Evolutionary conservation across 2,888 invertebrate species (phyloP).

Genomic region (Choristoneura rosaceana): DNA sequence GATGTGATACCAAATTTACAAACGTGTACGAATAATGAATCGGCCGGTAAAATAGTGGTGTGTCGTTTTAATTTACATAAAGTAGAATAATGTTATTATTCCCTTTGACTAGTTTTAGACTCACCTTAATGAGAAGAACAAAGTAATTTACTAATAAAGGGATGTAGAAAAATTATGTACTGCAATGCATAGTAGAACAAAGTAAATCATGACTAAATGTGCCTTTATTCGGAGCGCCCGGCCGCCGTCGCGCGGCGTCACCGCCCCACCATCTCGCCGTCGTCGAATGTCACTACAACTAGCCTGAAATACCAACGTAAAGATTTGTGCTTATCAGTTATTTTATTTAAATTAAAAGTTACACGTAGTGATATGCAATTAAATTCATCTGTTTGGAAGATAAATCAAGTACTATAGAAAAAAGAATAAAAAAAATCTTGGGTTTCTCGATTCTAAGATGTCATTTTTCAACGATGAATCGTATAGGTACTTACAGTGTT

Average conservation of each 20-base stretch:
- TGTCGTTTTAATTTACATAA: conserved; percentile 75
- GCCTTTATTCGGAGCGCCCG: conserved; percentile 82
- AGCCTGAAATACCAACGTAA: too few relatives aligned
- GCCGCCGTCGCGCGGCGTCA: conserved; percentile 74
- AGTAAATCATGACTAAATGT: conserved; percentile 81
- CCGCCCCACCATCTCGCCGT: conserved; percentile 59
- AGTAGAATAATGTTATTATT: conserved; percentile 56
- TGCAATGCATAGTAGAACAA: conserved; percentile 72
- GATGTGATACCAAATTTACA: conserved; percentile 78
- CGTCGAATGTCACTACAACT: conserved; percentile 67
- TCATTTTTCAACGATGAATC: too few relatives aligned
- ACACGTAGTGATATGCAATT: too few relatives aligned
- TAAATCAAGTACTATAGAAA: too few relatives aligned
- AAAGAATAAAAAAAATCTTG: too few relatives aligned
- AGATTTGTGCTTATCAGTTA: too few relatives aligned
- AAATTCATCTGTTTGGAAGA: too few relatives aligned
- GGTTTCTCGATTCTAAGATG: too few relatives aligned
- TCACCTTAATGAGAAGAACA: conserved; percentile 63
- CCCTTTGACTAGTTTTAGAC: conserved; percentile 76
- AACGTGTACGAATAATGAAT: conserved; percentile 70
- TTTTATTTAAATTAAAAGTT: too few relatives aligned
- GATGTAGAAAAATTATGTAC: conserved; percentile 66
- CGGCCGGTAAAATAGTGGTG: conserved; percentile 76
- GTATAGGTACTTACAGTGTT: too few relatives aligned
- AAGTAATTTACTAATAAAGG: conserved; percentile 62